Evolutionary conservation across 1,140 invertebrate genomes (phyloP).

Genomic region (Drosophila sproati): DNA sequence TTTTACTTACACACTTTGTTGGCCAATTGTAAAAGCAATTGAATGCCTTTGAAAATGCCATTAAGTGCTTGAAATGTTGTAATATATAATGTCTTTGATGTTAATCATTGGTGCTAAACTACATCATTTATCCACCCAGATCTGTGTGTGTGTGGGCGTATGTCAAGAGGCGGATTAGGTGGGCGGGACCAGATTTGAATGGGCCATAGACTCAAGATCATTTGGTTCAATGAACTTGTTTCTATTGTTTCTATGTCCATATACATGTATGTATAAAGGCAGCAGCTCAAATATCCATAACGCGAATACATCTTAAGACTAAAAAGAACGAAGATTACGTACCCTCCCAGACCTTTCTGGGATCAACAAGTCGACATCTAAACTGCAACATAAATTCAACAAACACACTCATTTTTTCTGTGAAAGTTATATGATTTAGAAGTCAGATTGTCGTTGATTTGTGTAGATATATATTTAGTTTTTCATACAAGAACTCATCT

Average conservation of each 20-base stretch:
- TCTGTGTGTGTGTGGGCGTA: background rate
- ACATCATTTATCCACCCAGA: slow-evolving; percentile 16
- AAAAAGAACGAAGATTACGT: no score
- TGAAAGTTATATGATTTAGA: no score
- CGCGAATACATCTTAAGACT: background rate
- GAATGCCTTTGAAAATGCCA: slow-evolving; percentile 24
- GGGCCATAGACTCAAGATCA: slow-evolving; percentile 29
- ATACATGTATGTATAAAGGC: background rate
- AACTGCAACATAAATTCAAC: no score
- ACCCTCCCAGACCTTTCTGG: no score
- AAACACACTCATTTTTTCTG: no score
- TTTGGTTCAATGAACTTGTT: slow-evolving; percentile 37
- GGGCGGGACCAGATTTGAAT: no score
- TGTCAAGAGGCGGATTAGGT: background rate
- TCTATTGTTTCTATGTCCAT: background rate
- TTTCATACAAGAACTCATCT: no score
- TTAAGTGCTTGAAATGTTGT: slow-evolving; percentile 25
- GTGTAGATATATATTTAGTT: no score
- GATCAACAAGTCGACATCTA: no score
- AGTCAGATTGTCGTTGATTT: no score
- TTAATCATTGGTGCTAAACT: slow-evolving; percentile 16
- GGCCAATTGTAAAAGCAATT: slow-evolving; percentile 44
- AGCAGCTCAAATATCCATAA: background rate
- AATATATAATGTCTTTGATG: slow-evolving; percentile 8
- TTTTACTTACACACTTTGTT: slow-evolving; percentile 13